These are phyloP conservation scores for Ataeniobius toweri DNA, from an alignment of 2,797 vertebrate species.

Conservation along the genomic window DNA sequence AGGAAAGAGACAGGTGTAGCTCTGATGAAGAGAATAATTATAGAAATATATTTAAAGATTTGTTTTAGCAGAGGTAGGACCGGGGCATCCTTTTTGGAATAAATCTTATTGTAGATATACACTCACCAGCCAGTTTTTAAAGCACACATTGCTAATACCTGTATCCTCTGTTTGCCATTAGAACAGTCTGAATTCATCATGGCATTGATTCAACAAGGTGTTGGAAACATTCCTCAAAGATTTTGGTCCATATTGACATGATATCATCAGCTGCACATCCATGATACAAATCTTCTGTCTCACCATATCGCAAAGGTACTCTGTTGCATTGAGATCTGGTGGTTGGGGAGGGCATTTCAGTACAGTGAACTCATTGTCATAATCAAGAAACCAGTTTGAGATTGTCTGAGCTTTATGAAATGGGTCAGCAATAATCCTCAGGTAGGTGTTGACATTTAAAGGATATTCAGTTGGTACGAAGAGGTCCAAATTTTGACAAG, in stretches of 20 bases:
- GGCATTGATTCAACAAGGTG: too few relatives aligned
- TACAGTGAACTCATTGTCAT: neutral
- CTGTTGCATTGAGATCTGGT: neutral
- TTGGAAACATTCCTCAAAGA: too few relatives aligned
- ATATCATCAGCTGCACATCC: too few relatives aligned
- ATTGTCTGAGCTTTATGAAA: neutral
- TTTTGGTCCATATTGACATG: too few relatives aligned
- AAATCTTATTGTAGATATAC: neutral
- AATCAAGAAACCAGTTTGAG: neutral
- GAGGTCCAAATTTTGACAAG: too few relatives aligned
- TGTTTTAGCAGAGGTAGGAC: conserved; percentile 2
- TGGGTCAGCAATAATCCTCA: neutral
- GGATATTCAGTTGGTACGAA: neutral
- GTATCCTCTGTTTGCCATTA: neutral
- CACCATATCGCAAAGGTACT: too few relatives aligned
- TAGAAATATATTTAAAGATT: neutral
- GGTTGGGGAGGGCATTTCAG: neutral
- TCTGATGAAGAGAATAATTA: neutral
- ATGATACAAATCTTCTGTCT: too few relatives aligned
- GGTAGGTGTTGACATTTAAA: neutral
- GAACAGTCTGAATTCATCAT: too few relatives aligned
- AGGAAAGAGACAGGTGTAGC: neutral
- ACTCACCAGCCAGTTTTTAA: neutral
- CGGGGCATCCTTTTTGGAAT: neutral
- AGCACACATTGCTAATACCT: neutral